A percentile compares a stretch with the other conserved stretches of the same genome.
Conservation (phyloP, 2,113 vertebrate species). For the Cervus canadensis region DNA sequence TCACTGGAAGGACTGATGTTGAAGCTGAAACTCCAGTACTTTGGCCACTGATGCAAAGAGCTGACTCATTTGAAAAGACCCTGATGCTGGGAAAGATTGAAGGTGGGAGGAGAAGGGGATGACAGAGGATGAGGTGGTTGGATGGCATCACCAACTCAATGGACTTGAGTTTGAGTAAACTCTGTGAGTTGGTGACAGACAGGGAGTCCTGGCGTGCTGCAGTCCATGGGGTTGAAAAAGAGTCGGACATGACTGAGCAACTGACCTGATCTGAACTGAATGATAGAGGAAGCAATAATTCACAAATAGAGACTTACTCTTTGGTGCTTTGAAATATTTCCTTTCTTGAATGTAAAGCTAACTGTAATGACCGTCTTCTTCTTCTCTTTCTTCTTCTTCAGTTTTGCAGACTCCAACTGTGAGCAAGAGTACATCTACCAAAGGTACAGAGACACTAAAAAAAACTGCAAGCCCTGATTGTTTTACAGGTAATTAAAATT, state of each 20-base stretch:
- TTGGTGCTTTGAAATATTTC: constrained; percentile 17
- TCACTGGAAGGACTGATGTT: background rate
- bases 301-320: background rate
- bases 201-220: background rate
- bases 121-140: background rate
- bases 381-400: constrained; percentile 11
- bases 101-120: background rate
- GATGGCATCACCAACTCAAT: background rate
- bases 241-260: background rate
- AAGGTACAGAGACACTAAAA: constrained; percentile 51
- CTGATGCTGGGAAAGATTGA: background rate
- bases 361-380: background rate
- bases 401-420: constrained; percentile 46
- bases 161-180: background rate
- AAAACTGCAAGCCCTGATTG: background rate
- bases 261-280: background rate
- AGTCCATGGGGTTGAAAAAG: background rate
- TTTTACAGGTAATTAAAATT: constrained; percentile 78
- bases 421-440: constrained; percentile 41
- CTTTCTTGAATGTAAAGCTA: background rate
- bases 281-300: background rate
- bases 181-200: background rate
- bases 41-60: background rate
- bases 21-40: background rate
- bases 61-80: background rate